Percentiles rank a stretch among this genome's conserved stretches.
phyloP scores from a whole-genome alignment of 2,888 invertebrate species.

The Habroteleia sp. region DNA sequence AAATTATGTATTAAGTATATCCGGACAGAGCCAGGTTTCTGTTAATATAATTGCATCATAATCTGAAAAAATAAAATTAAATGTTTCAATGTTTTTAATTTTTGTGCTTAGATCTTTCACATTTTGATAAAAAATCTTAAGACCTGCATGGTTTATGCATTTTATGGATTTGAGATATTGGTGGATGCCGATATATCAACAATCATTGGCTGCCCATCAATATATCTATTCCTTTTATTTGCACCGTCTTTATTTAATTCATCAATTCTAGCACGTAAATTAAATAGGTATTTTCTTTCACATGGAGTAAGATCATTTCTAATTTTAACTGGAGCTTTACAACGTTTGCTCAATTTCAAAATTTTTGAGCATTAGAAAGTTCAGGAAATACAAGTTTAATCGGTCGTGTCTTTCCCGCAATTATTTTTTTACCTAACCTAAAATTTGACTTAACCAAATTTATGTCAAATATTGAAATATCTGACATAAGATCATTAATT shows the following conservation, averaged over 20 bases:
- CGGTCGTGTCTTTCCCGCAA: too few species aligned
- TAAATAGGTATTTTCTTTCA: not conserved
- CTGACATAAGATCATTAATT: not conserved
- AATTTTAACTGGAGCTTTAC: too few species aligned
- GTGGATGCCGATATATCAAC: not conserved
- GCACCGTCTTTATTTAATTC: too few species aligned
- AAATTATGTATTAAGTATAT: not conserved
- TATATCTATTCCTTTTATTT: too few species aligned
- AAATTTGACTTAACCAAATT: not conserved
- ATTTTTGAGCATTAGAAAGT: too few species aligned
- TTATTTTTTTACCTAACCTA: not conserved
- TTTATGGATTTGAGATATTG: not conserved
- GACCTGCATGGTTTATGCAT: conserved; percentile 1
- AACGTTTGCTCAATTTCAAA: too few species aligned
- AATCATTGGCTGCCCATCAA: not conserved
- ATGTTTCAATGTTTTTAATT: not conserved
- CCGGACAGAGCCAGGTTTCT: conserved; percentile 7
- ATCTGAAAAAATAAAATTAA: not conserved
- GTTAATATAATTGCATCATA: conserved; percentile 6
- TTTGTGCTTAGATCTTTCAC: conserved; percentile 8
- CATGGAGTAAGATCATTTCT: not conserved
- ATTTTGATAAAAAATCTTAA: conserved; percentile 8
- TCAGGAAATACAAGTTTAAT: too few species aligned
- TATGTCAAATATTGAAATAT: not conserved
- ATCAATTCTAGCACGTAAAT: too few species aligned